Evolutionary conservation across 2,888 invertebrate species (phyloP), one percentile per base, ranked within the genome.

Genomic region (Orchesellides sinensis): DNA sequence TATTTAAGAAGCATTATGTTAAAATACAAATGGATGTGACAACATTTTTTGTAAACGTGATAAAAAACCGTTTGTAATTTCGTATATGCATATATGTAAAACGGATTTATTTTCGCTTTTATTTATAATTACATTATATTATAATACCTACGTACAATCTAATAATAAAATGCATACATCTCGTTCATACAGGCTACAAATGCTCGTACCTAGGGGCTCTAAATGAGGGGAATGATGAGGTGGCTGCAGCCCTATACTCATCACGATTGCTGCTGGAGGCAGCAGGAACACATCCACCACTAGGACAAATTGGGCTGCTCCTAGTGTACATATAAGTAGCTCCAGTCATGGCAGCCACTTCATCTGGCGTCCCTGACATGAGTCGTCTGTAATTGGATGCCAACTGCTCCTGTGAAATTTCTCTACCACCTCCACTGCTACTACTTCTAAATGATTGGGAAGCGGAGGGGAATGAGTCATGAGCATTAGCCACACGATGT

Each of bases 291-390:
- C 70, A 70, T 35, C 70, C 70, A 23, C 56, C 56, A 56, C 35
- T 70, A 5, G 70, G 63, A 47, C 79, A 79, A 65, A 79, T 27
- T 10, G 79, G 72, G 8, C 17, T 12, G 14, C 35, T 25, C 23
- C 59, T 54, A 1, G 73, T 59, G 32, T 21, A 66, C 73, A 73
- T 59, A 49, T 65, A 49, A 23, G 56, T 54, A 21, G 73, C 56
- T 12, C 80, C 80, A 12, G 80, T 80, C 73, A 56, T 68, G 10
- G 45, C 45, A 0, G 80, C 80, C 23, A 80, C 73, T 35, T 80
- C 73, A 47, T 66, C 80, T 10, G 80, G 59, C 5, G 80, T 73
- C 0, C 73, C 80, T 32, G 29, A 45, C 56, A 80, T 61, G 8
- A 80, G 65, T 6, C 56, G 72, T n/a, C 54, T 73, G 47, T 73